Evolutionary conservation across 2,113 vertebrate species (phyloP).

Genomic region (Vimba vimba): DNA sequence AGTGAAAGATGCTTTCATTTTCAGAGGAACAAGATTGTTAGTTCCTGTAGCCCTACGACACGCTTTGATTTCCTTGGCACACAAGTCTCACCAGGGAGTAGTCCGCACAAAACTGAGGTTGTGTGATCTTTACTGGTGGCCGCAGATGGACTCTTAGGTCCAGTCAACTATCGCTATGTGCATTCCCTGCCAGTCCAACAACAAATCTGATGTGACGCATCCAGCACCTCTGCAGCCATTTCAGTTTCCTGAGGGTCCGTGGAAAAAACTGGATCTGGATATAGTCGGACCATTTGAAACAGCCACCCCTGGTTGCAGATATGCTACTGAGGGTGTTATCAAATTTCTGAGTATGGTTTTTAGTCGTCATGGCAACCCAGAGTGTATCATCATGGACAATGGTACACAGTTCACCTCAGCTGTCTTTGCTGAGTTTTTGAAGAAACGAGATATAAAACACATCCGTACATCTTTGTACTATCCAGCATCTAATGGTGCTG

Average conservation of each 20-base stretch:
- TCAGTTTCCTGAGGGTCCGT: not conserved
- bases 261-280: conserved; percentile 8
- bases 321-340: not conserved
- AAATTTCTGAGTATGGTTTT: conserved; percentile 32
- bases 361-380: conserved; percentile 24
- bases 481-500: not conserved
- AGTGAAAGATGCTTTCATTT: no score
- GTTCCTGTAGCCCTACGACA: no score
- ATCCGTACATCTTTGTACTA: conserved; percentile 30
- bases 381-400: conserved; percentile 25
- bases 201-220: no score
- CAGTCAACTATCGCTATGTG: no score
- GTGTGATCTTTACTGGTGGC: no score
- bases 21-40: no score
- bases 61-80: no score
- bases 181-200: conserved; percentile 18
- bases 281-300: conserved; percentile 35
- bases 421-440: not conserved
- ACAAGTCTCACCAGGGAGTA: no score
- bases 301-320: conserved; percentile 11
- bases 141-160: no score
- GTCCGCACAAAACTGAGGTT: no score
- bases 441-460: conserved; percentile 7
- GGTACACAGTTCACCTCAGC: conserved; percentile 38
- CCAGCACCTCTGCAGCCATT: conserved; percentile 37